Conservation (phyloP, 1,140 invertebrate species). For the Carposina sasakii region DNA sequence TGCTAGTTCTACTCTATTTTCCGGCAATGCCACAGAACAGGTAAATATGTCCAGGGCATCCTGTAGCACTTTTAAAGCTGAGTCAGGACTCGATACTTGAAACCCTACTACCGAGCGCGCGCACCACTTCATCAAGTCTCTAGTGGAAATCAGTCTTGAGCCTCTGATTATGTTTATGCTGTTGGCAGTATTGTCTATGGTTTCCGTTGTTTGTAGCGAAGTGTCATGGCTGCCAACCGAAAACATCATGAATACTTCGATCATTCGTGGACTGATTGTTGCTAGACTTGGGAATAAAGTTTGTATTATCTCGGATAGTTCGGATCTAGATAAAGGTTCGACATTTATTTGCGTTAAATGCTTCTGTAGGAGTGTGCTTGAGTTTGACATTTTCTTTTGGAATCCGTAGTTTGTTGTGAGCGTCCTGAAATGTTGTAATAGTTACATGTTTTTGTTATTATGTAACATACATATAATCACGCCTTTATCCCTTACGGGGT, state of each 20-base stretch:
- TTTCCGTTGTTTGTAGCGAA: conserved; percentile 52
- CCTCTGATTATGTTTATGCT: conserved; percentile 60
- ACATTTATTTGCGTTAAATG: conserved; percentile 88
- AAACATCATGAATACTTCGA: conserved; percentile 89
- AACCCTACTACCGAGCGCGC: conserved; percentile 83
- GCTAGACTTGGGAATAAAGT: conserved; percentile 80
- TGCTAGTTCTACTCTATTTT: conserved; percentile 78
- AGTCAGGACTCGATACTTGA: conserved; percentile 81
- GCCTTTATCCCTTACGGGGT: too few species aligned
- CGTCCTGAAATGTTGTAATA: too few species aligned
- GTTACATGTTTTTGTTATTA: too few species aligned
- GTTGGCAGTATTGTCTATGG: conserved; percentile 36
- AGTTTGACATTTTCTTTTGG: conserved; percentile 77
- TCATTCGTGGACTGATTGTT: conserved; percentile 84
- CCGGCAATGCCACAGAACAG: conserved; percentile 79
- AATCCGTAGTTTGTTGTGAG: conserved; percentile 72
- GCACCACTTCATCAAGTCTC: conserved; percentile 96
- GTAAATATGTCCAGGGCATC: conserved; percentile 95
- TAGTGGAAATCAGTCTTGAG: conserved; percentile 81
- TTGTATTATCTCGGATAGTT: conserved; percentile 81
- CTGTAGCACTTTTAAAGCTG: conserved; percentile 86
- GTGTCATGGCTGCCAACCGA: conserved; percentile 79
- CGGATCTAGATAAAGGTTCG: conserved; percentile 82
- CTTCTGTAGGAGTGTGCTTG: conserved; percentile 82
- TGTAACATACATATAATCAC: too few species aligned